Evolutionary conservation across 2,797 vertebrate species (phyloP), one percentile per base, ranked within the genome.

Genomic region (Vipera ursinii): DNA sequence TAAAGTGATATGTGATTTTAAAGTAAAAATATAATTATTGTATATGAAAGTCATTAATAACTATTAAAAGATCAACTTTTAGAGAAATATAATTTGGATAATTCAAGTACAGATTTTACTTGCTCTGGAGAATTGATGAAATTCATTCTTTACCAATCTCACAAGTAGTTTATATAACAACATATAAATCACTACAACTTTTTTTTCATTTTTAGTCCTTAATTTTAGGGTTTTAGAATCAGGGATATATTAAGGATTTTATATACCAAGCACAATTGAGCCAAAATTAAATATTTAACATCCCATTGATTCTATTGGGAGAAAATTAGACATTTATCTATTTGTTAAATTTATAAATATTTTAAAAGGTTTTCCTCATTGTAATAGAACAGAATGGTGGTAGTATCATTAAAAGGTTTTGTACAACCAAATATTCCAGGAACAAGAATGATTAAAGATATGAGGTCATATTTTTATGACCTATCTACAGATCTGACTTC

Each of bases 331-430:
- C 22, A 91, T 22, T 24, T 17, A 3, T 10, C 14, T 22, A 85
- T 93, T 92, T 87, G 88, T 87, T 92, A 91, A 51, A 91, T 63
- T 14, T 89, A 48, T 88, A 92, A 82, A 61, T 89, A 91, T 26
- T 88, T 95, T 88, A 26, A 69, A 93, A 91, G 13, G 60, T 8
- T 10, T 91, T 89, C 13, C 63, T 60, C 51, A 17, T 12, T 92
- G 56, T 57, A 93, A 22, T 60, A 59, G 51, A 55, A 69, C 69
- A 48, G 38, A 38, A 82, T 82, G 38, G 1, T 48, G 3, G 1
- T 24, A 26, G 12, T 86, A 13, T 86, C 4, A 28, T 48, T n/a
- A 86, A 86, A 86, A 48, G 20, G 1, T 82, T 82, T 69, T 56
- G 87, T 65, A 51, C 28, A 92, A 38, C 14, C 82, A 91, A 92